These are phyloP conservation scores for Nasonia vitripennis DNA, from an alignment of 1,140 invertebrate genomes.

Conservation along the genomic window DNA sequence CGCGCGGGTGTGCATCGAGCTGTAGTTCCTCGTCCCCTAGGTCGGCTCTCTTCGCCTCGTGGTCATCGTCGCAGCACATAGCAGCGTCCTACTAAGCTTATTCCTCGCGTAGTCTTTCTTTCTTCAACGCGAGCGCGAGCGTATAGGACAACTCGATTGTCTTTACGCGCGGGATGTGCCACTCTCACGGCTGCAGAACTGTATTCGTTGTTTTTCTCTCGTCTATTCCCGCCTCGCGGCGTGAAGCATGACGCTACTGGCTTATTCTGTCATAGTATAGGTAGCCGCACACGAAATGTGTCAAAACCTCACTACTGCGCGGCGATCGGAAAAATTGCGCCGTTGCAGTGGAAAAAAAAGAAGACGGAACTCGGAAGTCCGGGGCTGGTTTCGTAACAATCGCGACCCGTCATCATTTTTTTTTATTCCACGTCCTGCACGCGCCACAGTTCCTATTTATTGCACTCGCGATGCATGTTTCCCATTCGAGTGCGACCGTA, in stretches of 20 bases:
- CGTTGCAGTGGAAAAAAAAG: neutral
- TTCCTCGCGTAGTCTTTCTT: constrained; percentile 54
- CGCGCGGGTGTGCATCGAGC: constrained; percentile 73
- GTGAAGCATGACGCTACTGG: neutral
- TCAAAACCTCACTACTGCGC: neutral
- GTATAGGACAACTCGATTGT: constrained; percentile 34
- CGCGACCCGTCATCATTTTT: constrained; percentile 25
- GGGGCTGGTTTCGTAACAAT: constrained; percentile 34
- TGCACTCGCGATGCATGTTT: constrained; percentile 13
- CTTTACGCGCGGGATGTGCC: constrained; percentile 47
- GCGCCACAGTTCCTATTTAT: constrained; percentile 18
- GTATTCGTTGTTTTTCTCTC: constrained; percentile 28
- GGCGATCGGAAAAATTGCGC: neutral
- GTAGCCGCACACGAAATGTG: too few relatives aligned
- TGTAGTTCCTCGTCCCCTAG: constrained; percentile 75
- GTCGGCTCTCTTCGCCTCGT: constrained; percentile 68
- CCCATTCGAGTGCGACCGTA: constrained; percentile 1
- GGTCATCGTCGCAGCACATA: constrained; percentile 57
- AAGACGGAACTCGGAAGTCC: constrained; percentile 38
- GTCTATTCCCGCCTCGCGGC: neutral
- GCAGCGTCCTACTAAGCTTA: constrained; percentile 70
- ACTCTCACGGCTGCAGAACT: neutral
- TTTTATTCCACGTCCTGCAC: neutral
- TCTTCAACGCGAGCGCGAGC: neutral
- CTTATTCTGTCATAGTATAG: neutral